Percentiles rank a stretch among this genome's conserved stretches.
Conservation (phyloP, 2,113 vertebrate genomes). For the Gymnocephalus cernua region DNA sequence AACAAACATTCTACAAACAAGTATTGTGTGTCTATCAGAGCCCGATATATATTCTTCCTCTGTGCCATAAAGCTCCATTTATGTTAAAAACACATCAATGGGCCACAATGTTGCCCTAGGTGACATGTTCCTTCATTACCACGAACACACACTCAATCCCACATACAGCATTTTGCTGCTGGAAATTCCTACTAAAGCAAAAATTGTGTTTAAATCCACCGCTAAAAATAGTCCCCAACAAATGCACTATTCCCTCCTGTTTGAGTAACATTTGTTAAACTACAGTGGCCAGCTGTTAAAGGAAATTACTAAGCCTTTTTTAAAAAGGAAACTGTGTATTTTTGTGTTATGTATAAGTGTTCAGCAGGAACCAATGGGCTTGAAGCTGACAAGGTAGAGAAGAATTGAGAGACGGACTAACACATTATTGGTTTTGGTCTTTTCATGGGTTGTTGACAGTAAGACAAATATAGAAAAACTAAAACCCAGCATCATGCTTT, state of each 20-base stretch:
- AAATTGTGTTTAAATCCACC: not conserved
- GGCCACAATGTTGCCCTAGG: not conserved
- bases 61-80: not conserved
- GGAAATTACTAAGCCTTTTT: no score
- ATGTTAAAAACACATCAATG: not conserved
- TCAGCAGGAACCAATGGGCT: not conserved
- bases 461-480: not conserved
- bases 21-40: no score
- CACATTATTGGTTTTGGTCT: not conserved
- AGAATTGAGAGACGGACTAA: not conserved
- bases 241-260: not conserved
- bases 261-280: not conserved
- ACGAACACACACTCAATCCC: not conserved
- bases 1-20: no score
- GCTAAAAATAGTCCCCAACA: not conserved
- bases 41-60: not conserved
- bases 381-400: no score
- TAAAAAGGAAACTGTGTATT: not conserved
- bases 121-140: not conserved
- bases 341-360: not conserved
- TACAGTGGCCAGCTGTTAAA: no score
- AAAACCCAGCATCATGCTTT: not conserved
- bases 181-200: not conserved
- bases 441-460: not conserved
- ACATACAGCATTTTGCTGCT: not conserved